These are phyloP conservation scores for Corapipo altera DNA, from an alignment of 2,113 vertebrate species.

Conservation along the genomic window DNA sequence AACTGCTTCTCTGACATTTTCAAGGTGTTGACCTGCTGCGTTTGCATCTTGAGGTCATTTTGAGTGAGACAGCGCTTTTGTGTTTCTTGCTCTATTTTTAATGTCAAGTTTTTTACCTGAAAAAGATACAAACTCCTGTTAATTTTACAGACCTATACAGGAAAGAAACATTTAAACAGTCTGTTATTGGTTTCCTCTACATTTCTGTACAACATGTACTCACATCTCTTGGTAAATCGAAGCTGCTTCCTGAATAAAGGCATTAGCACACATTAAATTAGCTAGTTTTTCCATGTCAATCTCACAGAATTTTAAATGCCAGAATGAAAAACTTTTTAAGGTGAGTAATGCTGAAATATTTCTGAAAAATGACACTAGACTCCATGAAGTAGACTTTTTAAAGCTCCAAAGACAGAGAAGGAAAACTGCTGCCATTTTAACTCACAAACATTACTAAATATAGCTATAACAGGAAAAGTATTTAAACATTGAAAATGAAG, in stretches of 20 bases:
- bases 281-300: neutral
- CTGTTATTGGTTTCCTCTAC: neutral
- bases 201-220: neutral
- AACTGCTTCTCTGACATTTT: slow-evolving; percentile 95
- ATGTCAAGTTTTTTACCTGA: slow-evolving; percentile 92
- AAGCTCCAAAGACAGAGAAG: neutral
- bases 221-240: neutral
- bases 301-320: neutral
- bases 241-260: neutral
- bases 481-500: neutral
- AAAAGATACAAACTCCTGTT: slow-evolving; percentile 26
- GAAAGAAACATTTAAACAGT: neutral
- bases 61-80: slow-evolving; percentile 94
- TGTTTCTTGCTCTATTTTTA: slow-evolving; percentile 97
- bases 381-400: neutral
- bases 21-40: slow-evolving; percentile 90
- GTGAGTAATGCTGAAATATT: neutral
- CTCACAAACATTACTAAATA: neutral
- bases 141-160: neutral
- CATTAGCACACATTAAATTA: neutral
- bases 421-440: neutral
- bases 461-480: neutral
- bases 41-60: slow-evolving; percentile 95
- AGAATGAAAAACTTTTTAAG: neutral
- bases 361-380: neutral